These are phyloP conservation scores for Clavelina lepadiformis DNA, from an alignment of 23 tunicate species.

Conservation along the genomic window DNA sequence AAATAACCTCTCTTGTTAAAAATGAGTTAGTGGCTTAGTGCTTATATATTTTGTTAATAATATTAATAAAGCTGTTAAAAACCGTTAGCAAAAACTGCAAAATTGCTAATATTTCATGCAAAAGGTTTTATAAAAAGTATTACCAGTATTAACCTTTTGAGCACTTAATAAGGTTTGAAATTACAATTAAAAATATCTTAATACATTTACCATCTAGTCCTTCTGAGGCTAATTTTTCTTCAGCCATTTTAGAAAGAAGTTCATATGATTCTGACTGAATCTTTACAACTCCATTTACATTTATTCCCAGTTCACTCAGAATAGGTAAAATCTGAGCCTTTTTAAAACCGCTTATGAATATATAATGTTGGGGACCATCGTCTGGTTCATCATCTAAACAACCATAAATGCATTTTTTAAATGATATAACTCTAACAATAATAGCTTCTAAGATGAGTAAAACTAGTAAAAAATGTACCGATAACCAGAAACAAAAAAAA, in stretches of 20 bases:
- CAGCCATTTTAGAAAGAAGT: constrained; percentile 10
- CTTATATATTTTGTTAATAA: no score
- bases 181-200: no score
- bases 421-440: neutral
- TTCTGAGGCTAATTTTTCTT: constrained; percentile 17
- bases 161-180: no score
- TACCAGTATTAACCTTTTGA: no score
- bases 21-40: no score
- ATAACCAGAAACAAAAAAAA: no score
- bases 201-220: constrained; percentile 22
- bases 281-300: constrained; percentile 53
- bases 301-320: constrained; percentile 65
- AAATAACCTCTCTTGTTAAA: neutral
- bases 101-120: no score
- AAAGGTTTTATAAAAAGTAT: no score
- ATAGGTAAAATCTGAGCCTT: constrained; percentile 64
- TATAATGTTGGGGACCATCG: constrained; percentile 89
- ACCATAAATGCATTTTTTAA: neutral
- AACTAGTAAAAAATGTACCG: no score
- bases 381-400: constrained; percentile 88
- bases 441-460: neutral
- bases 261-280: constrained; percentile 63
- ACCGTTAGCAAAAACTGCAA: no score
- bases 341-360: constrained; percentile 74
- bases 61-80: no score